Base-by-base conservation (phyloP, 2,888 invertebrate genomes). In the Temnothorax ravouxi region DNA sequence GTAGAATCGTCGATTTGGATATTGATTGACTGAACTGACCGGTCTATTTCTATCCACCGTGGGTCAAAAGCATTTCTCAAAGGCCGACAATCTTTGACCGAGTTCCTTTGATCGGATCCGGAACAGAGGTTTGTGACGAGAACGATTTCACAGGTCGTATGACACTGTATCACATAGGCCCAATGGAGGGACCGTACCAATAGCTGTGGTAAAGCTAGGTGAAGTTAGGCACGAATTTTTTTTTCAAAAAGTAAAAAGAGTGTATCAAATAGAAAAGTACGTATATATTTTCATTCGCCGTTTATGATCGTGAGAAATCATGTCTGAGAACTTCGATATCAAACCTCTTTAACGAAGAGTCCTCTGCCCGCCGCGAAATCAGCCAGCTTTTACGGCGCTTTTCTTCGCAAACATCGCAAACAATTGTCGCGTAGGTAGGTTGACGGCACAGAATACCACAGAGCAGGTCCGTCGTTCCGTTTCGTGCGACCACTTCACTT, bases 401-500 rank as follows among this genome's bases (percentile, higher is more conserved):
- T 85, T 86, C 83, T 69, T 76, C 41, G 66, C 74, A 72, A 83
- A 84, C 61, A 69, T 67, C 62, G 77, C 84, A 66, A 88, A 85
- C 74, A 84, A 84, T 86, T 86, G 79, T 85, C 86, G 86, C 87
- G 84, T 87, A 91, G 88, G 90, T 90, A 91, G 88, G 90, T 90
- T 89, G 88, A 89, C 88, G 89, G 86, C 86, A 85, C 86, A 83
- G 87, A 91, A 89, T 85, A 84, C 83, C 83, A 85, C 82, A 67
- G 84, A 89, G 87, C 85, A 88, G 85, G 89, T 88, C 90, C 87
- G 85, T 90, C 89, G 93, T 92, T 92, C 88, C 90, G 88, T 91
- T 88, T 89, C 87, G 90, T 88, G 91, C 90, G 90, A 91, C 88
- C 91, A 89, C 90, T 92, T 92, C 91, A 90, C 92, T 91, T 91